Evolutionary conservation across 2,113 vertebrate species (phyloP).

Genomic region (Petroica traversi): DNA sequence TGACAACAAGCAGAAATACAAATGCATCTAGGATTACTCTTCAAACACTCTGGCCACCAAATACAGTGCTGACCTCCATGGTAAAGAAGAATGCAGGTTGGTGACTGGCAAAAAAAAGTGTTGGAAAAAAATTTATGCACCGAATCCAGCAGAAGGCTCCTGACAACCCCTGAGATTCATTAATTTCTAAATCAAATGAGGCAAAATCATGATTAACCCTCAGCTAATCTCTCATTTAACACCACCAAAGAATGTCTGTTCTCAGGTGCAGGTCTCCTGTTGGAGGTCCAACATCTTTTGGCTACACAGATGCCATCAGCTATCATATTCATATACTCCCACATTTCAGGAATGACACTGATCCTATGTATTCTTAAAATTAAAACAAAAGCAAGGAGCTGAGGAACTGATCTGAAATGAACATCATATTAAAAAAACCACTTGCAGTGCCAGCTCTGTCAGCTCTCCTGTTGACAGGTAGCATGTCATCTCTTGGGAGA

Average conservation of each 20-base stretch:
- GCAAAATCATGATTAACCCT: background rate
- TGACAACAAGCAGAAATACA: background rate
- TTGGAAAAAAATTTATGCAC: rapidly evolving
- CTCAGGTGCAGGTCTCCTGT: background rate
- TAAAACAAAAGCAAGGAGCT: background rate
- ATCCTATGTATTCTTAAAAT: background rate
- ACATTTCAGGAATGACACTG: background rate
- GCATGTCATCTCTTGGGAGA: background rate
- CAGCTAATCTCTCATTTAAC: background rate
- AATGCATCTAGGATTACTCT: background rate
- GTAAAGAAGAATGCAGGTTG: background rate
- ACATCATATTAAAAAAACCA: rapidly evolving
- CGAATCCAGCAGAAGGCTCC: background rate
- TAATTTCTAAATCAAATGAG: background rate
- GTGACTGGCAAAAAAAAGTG: background rate
- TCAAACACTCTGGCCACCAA: background rate
- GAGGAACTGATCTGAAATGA: background rate
- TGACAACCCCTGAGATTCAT: background rate
- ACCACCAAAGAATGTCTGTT: background rate
- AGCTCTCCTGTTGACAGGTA: background rate
- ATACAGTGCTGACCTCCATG: background rate
- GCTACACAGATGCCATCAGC: background rate
- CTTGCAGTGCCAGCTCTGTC: background rate
- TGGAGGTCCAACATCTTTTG: background rate
- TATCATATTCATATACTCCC: background rate